These are phyloP conservation scores for Helobdella robusta DNA, from an alignment of 2,888 invertebrate species.

Conservation along the genomic window DNA sequence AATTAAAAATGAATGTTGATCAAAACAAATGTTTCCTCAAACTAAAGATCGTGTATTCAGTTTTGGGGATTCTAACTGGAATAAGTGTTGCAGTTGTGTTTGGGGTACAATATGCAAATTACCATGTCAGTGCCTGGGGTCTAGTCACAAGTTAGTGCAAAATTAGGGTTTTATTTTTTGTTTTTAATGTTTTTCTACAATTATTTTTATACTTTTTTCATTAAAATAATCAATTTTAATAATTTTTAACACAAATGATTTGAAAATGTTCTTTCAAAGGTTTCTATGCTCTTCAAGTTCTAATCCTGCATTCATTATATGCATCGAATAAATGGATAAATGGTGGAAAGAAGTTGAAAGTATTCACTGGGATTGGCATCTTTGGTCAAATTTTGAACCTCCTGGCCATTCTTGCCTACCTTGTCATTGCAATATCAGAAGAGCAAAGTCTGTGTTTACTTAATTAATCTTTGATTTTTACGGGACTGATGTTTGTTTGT, in stretches of 20 bases:
- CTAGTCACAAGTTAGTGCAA: slow-evolving; percentile 39
- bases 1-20: too few relatives aligned
- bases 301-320: slow-evolving; percentile 40
- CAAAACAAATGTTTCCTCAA: slow-evolving; percentile 8
- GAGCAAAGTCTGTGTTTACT: slow-evolving; percentile 37
- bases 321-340: slow-evolving; percentile 36
- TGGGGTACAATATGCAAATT: slow-evolving; percentile 39
- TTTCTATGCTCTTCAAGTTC: slow-evolving; percentile 39
- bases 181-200: too few relatives aligned
- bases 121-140: slow-evolving; percentile 42
- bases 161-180: too few relatives aligned
- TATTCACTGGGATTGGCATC: slow-evolving; percentile 41
- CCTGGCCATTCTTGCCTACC: slow-evolving; percentile 42
- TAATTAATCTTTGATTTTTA: not conserved
- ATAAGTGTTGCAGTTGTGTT: slow-evolving; percentile 39
- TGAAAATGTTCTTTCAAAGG: slow-evolving; percentile 36
- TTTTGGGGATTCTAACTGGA: slow-evolving; percentile 40
- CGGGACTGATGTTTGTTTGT: too few relatives aligned
- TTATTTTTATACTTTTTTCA: too few relatives aligned
- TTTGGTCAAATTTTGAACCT: slow-evolving; percentile 43
- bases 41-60: slow-evolving; percentile 35
- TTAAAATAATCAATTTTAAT: too few relatives aligned
- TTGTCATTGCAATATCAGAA: slow-evolving; percentile 40
- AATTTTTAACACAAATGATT: too few relatives aligned
- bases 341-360: slow-evolving; percentile 34